Evolutionary conservation across 2,797 vertebrate genomes (phyloP).

Genomic region (Eulemur albifrons): DNA sequence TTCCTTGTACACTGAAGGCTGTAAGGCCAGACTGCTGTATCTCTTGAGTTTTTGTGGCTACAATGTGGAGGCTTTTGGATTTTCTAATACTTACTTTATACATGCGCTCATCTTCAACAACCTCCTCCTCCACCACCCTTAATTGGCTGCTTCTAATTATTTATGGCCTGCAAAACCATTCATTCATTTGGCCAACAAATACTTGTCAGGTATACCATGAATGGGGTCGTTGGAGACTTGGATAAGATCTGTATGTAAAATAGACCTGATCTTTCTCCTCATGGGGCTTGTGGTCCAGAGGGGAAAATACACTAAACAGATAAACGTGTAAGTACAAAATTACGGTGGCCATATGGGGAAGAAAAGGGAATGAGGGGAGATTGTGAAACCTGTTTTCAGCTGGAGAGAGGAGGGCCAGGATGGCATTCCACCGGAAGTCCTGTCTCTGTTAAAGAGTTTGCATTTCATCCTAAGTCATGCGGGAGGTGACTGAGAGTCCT

Average conservation of each 20-base stretch:
- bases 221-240: not conserved
- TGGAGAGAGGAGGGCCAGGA: not conserved
- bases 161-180: not conserved
- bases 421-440: not conserved
- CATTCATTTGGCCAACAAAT: not conserved
- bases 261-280: not conserved
- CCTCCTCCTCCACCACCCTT: not conserved
- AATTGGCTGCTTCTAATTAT: slow-evolving; percentile 23
- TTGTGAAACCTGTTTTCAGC: not conserved
- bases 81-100: not conserved
- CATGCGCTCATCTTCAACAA: not conserved
- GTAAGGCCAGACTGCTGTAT: not conserved
- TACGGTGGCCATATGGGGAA: not conserved
- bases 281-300: not conserved
- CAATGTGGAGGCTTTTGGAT: not conserved
- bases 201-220: not conserved
- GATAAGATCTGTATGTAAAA: not conserved
- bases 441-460: not conserved
- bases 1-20: not conserved
- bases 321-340: not conserved
- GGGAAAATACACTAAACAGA: not conserved
- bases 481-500: not conserved
- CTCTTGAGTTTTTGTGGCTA: not conserved
- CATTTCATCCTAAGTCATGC: not conserved
- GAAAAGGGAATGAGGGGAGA: not conserved